These are phyloP conservation scores for Drosophila funebris DNA, from an alignment of 1,140 invertebrate genomes.

Conservation along the genomic window DNA sequence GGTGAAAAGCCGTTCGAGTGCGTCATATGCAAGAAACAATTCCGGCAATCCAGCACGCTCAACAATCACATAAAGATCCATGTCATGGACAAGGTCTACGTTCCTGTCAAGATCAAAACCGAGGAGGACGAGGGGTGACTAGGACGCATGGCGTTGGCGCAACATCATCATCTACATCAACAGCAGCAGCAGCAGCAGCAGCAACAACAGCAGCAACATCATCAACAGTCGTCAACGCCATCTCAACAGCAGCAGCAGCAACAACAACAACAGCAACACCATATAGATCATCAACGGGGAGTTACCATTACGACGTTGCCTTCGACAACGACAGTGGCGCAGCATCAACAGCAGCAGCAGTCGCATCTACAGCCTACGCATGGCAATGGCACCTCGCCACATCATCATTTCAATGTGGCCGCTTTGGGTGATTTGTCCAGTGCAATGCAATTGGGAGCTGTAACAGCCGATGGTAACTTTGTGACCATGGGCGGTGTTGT, in stretches of 20 bases:
- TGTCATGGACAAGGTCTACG: conserved; percentile 83
- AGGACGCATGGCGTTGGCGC: conserved; percentile 82
- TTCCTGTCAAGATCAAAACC: conserved; percentile 83
- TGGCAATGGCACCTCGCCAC: conserved; percentile 61
- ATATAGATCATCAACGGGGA: conserved; percentile 60
- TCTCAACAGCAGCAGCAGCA: conserved; percentile 53
- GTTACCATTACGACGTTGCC: conserved; percentile 64
- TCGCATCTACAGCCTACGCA: conserved; percentile 52
- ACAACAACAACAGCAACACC: conserved; percentile 53
- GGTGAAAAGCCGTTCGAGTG: conserved; percentile 84
- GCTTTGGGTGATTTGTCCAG: conserved; percentile 71
- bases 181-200: conserved; percentile 53
- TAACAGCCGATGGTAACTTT: conserved; percentile 77
- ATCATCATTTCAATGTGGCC: conserved; percentile 77
- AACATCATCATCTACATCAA: conserved; percentile 58
- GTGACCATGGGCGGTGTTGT: conserved; percentile 82
- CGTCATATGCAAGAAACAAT: conserved; percentile 83
- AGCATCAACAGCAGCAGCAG: conserved; percentile 59
- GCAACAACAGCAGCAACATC: conserved; percentile 54
- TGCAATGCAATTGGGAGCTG: conserved; percentile 73
- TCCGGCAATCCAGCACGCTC: conserved; percentile 82
- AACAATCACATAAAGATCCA: conserved; percentile 84
- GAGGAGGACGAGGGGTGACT: conserved; percentile 83
- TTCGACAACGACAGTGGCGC: conserved; percentile 56
- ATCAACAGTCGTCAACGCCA: conserved; percentile 53